Evolutionary conservation across 2,797 vertebrate genomes (phyloP).

Genomic region (Cyprinodon diabolis): DNA sequence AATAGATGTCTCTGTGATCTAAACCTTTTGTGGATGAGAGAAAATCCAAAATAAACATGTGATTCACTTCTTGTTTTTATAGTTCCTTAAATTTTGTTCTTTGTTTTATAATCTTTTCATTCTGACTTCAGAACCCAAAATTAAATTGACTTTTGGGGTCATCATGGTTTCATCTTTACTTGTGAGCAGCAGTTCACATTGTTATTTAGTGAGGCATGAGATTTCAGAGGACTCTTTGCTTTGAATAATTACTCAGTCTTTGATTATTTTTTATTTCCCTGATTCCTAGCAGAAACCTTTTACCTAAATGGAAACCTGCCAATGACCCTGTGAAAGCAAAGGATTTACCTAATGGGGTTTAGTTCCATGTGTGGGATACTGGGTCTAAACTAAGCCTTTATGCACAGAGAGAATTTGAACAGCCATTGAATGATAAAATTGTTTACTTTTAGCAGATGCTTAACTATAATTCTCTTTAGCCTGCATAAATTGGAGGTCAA

Average conservation of each 20-base stretch:
- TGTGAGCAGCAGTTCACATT: background rate
- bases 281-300: conserved; percentile 16
- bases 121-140: background rate
- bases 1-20: background rate
- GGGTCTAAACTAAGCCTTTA: conserved; percentile 28
- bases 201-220: conserved; percentile 1
- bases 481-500: conserved; percentile 7
- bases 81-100: background rate
- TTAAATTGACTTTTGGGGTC: background rate
- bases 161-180: background rate
- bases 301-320: conserved; percentile 6
- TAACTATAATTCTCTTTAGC: background rate
- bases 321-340: conserved; percentile 31
- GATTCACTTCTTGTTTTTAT: background rate
- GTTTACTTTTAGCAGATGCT: background rate
- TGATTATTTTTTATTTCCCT: conserved; percentile 21
- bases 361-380: conserved; percentile 22
- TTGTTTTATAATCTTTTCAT: background rate
- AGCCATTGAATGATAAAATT: conserved; percentile 12
- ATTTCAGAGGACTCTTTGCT: conserved; percentile 34
- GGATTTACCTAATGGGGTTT: conserved; percentile 41
- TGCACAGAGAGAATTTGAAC: conserved; percentile 29
- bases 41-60: background rate
- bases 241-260: conserved; percentile 20
- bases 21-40: background rate